These are phyloP conservation scores for Nasalis larvatus DNA, from an alignment of 2,113 vertebrate species.

Conservation along the genomic window DNA sequence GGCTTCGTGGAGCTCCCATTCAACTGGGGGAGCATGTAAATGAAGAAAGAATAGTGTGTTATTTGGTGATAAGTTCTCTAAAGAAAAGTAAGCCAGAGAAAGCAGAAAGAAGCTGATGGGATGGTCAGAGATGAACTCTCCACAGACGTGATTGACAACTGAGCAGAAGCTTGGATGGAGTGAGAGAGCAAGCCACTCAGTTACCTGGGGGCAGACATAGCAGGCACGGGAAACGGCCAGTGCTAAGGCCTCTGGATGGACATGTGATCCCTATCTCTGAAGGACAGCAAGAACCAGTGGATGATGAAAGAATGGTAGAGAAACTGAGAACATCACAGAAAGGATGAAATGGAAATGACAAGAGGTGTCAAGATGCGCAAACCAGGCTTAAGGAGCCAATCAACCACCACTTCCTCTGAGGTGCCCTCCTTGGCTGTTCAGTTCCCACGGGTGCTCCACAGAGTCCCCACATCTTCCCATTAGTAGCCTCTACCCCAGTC, in stretches of 20 bases:
- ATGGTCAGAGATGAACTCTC: background rate
- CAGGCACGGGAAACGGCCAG: background rate
- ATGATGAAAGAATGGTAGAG: background rate
- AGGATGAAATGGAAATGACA: background rate
- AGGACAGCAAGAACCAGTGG: background rate
- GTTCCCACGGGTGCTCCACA: background rate
- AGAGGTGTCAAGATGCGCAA: background rate
- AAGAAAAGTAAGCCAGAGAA: background rate
- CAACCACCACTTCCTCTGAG: background rate
- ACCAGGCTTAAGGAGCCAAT: background rate
- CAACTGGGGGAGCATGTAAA: background rate
- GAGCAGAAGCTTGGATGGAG: background rate
- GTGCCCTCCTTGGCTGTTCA: background rate
- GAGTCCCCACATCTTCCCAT: background rate
- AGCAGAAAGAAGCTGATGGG: background rate
- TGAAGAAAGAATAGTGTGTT: background rate
- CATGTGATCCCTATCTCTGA: background rate
- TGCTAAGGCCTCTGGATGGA: background rate
- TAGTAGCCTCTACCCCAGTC: background rate
- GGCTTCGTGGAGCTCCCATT: background rate
- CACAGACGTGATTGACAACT: background rate
- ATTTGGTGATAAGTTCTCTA: background rate
- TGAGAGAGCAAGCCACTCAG: background rate
- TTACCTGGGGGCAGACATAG: background rate
- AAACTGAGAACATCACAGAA: no score